phyloP scores from a whole-genome alignment of 2,113 vertebrate species.

The Oriolus oriolus region DNA sequence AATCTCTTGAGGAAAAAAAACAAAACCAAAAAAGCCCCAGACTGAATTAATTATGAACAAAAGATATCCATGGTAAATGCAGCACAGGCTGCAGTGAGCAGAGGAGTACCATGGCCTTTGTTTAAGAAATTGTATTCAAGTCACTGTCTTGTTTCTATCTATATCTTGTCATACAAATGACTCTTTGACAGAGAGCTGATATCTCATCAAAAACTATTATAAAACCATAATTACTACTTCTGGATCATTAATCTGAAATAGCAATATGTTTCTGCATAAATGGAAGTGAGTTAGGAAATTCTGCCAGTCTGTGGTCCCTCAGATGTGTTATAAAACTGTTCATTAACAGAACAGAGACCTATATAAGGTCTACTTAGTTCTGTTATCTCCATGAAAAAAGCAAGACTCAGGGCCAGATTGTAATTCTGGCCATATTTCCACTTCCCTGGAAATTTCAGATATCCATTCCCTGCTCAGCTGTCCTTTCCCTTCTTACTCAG shows the following conservation, averaged over 20 bases:
- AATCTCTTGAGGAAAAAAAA: neutral
- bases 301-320: neutral
- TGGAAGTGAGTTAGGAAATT: neutral
- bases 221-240: constrained; percentile 7
- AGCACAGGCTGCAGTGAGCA: neutral
- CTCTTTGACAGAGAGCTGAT: neutral
- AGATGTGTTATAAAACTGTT: neutral
- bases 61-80: neutral
- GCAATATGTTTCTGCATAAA: constrained; percentile 7
- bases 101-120: neutral
- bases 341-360: neutral
- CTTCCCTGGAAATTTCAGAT: neutral
- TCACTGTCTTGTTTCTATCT: neutral
- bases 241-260: constrained; percentile 27
- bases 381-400: neutral
- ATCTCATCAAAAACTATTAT: neutral
- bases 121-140: neutral
- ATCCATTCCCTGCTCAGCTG: neutral
- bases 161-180: constrained; percentile 2
- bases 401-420: neutral
- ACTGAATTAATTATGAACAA: neutral
- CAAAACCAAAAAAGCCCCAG: neutral
- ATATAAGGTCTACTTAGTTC: neutral
- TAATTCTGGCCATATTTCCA: neutral
- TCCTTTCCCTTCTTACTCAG: neutral